Percentiles rank a stretch among this genome's conserved stretches.
Evolutionary conservation across 2,113 vertebrate species (phyloP).

Genomic region (Sakesphorus luctuosus): DNA sequence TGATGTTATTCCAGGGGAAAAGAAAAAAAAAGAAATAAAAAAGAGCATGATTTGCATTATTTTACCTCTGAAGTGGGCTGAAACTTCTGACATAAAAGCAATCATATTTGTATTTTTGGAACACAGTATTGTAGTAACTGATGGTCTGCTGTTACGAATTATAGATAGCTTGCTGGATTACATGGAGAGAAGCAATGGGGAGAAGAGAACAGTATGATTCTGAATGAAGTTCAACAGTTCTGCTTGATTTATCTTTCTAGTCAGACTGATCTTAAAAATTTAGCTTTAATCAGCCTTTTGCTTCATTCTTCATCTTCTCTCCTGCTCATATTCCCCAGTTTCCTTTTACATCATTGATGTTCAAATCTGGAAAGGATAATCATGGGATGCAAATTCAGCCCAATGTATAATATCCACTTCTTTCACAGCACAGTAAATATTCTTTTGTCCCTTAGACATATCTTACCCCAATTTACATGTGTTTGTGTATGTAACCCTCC

Average conservation of each 20-base stretch:
- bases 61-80: neutral
- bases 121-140: neutral
- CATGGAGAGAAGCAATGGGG: neutral
- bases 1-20: neutral
- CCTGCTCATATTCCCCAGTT: neutral
- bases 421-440: neutral
- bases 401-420: neutral
- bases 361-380: neutral
- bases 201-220: neutral
- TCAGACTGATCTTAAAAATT: neutral
- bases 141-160: neutral
- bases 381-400: accelerated
- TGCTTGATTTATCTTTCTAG: neutral
- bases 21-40: no score
- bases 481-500: neutral
- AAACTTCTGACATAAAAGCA: neutral
- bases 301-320: neutral
- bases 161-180: neutral
- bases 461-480: neutral
- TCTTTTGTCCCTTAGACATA: neutral
- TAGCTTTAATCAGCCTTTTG: neutral
- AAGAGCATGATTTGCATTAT: neutral
- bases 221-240: neutral
- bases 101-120: neutral
- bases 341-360: neutral